Evolutionary conservation across 92 coral and sea anemone species (phyloP).

Genomic region (Meandrina meandrites): DNA sequence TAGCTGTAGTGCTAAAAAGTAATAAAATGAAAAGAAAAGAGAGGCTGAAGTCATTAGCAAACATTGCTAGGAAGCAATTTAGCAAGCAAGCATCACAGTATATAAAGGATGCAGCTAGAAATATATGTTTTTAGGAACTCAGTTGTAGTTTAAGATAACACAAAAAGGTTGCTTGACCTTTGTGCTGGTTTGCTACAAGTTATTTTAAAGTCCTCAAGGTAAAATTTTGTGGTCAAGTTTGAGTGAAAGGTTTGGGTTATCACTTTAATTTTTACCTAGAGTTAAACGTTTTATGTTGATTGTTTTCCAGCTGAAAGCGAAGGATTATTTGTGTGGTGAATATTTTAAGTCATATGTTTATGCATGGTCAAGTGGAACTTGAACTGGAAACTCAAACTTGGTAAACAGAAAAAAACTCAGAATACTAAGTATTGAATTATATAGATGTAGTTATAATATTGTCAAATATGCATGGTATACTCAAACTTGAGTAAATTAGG

Average conservation of each 20-base stretch:
- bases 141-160: background rate
- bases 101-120: background rate
- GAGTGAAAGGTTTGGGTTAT: background rate
- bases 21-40: too few species aligned
- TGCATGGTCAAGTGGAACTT: too few species aligned
- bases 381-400: background rate
- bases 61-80: background rate
- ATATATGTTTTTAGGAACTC: background rate
- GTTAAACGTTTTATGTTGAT: background rate
- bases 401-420: background rate
- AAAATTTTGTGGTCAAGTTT: background rate
- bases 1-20: background rate
- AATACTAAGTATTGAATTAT: background rate
- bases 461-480: background rate
- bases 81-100: background rate
- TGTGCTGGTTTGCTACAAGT: background rate
- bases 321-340: background rate
- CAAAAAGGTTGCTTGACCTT: background rate
- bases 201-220: background rate
- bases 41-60: background rate
- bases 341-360: too few species aligned
- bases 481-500: background rate
- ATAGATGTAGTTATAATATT: background rate
- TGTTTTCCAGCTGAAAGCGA: background rate
- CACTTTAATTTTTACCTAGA: background rate